Percentiles rank a stretch among this genome's conserved stretches.
Evolutionary conservation across 2,113 vertebrate species (phyloP).

Genomic region (Brachypodius melanocephalos): DNA sequence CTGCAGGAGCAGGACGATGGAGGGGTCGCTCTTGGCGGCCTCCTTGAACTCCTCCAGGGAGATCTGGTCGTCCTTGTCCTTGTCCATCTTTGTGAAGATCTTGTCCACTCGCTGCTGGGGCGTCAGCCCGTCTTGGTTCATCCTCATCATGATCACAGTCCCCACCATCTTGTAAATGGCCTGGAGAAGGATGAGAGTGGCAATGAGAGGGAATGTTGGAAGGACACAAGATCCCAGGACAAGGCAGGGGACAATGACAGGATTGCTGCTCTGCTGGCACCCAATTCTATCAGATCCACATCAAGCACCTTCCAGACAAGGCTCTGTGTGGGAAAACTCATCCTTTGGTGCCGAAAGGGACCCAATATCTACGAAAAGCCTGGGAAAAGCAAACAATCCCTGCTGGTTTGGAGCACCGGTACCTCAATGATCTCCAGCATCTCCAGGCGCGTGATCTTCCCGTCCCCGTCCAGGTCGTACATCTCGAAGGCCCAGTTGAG

Average conservation of each 20-base stretch:
- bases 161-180: conserved; percentile 99
- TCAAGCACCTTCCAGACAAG: background rate
- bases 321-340: background rate
- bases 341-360: background rate
- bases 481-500: conserved; percentile 99
- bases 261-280: background rate
- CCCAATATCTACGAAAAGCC: background rate
- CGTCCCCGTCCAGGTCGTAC: conserved; percentile 95
- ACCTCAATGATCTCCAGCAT: conserved; percentile 96
- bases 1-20: conserved; percentile 94
- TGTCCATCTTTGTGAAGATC: conserved; percentile 99
- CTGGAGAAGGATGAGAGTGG: conserved; percentile 58
- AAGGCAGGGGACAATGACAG: background rate
- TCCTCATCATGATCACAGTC: conserved; percentile 99
- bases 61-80: conserved; percentile 97
- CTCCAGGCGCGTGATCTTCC: conserved; percentile 94
- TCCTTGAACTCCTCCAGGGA: conserved; percentile 98
- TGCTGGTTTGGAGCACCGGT: rapidly evolving
- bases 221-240: background rate
- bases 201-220: background rate
- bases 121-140: conserved; percentile 96
- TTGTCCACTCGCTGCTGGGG: conserved; percentile 97
- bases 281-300: background rate
- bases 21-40: conserved; percentile 94
- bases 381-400: background rate